Percentiles rank a stretch among this genome's conserved stretches.
phyloP scores from a whole-genome alignment of 1,140 invertebrate genomes.

The Drosophila seguyi region DNA sequence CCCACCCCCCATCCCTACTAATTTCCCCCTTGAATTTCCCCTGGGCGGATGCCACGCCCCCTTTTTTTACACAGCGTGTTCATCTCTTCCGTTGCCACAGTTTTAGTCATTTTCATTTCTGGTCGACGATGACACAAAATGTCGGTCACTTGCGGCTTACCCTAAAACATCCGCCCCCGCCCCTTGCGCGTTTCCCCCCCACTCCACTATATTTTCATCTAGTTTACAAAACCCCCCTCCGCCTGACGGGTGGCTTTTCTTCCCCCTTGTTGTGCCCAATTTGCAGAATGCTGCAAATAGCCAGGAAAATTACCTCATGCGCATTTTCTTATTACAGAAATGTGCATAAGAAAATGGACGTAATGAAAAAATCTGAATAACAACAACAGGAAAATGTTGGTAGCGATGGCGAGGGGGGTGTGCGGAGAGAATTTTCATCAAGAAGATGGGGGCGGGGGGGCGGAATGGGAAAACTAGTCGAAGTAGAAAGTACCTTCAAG shows the following conservation, averaged over 20 bases:
- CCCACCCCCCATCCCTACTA: not conserved
- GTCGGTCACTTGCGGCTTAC: constrained; percentile 81
- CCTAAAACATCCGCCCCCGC: constrained; percentile 8
- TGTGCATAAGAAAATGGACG: constrained; percentile 80
- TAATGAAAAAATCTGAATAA: constrained; percentile 72
- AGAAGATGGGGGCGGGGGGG: not conserved
- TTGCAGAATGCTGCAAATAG: constrained; percentile 79
- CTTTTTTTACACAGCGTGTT: constrained; percentile 42
- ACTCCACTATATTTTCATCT: constrained; percentile 3
- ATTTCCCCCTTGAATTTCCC: constrained; percentile 2
- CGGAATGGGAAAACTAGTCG: not conserved
- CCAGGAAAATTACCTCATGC: constrained; percentile 82
- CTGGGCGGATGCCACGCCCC: constrained; percentile 15
- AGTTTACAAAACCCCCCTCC: not conserved
- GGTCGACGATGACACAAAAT: constrained; percentile 77
- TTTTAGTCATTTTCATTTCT: constrained; percentile 78
- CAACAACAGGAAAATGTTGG: constrained; percentile 5
- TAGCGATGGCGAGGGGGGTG: not conserved
- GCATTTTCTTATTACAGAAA: constrained; percentile 81
- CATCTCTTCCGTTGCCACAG: constrained; percentile 75
- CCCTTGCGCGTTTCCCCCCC: not conserved
- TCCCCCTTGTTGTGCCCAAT: constrained; percentile 42
- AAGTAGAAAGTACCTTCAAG: constrained; percentile 12
- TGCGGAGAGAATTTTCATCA: not conserved
- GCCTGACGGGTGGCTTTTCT: not conserved